These are phyloP conservation scores for Psephotus haematonotus DNA, from an alignment of 2,113 vertebrate genomes.

Conservation along the genomic window DNA sequence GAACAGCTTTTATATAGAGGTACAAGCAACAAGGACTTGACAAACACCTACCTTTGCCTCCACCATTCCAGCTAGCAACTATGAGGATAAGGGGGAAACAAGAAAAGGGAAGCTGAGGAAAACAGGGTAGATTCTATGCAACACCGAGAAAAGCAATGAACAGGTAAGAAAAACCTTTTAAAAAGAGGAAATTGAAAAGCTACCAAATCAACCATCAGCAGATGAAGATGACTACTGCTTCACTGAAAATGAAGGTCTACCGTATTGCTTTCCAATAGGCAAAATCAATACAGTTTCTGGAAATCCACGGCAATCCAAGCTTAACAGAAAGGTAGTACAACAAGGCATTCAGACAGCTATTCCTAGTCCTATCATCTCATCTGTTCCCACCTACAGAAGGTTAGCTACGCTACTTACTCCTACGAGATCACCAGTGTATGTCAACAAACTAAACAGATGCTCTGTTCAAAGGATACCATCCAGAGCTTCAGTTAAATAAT, in stretches of 20 bases:
- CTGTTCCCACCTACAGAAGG: not conserved
- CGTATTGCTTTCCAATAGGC: fast-evolving
- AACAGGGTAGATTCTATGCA: not conserved
- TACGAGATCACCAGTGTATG: fast-evolving
- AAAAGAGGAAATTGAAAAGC: not conserved
- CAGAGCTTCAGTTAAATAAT: not conserved
- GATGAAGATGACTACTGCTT: not conserved
- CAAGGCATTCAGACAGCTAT: not conserved
- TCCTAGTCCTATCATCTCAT: not conserved
- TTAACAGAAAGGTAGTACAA: not conserved
- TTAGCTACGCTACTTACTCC: not conserved
- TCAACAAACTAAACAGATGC: not conserved
- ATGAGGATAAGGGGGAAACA: not conserved
- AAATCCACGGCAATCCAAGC: not conserved
- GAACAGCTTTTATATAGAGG: not conserved
- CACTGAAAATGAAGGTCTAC: not conserved
- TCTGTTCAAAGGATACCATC: not conserved
- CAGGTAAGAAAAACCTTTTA: not conserved
- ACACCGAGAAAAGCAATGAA: not conserved
- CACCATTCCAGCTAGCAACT: not conserved
- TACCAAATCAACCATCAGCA: not conserved
- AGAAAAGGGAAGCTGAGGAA: not conserved
- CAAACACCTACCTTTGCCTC: not conserved
- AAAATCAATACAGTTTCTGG: not conserved
- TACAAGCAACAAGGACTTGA: fast-evolving